These are phyloP conservation scores for Frankliniella fusca DNA, from an alignment of 2,888 invertebrate genomes.

Conservation along the genomic window DNA sequence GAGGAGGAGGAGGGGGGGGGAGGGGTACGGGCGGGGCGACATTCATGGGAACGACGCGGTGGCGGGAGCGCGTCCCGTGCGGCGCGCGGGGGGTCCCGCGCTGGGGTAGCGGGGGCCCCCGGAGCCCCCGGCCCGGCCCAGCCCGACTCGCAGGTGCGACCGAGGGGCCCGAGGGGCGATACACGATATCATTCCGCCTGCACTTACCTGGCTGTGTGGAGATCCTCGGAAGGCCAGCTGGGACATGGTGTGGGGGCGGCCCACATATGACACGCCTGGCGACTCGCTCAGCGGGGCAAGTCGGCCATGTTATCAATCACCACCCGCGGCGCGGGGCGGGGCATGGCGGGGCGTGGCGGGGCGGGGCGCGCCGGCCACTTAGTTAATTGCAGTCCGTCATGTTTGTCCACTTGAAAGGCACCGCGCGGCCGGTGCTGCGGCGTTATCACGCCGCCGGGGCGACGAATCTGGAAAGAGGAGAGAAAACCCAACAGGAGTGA, in stretches of 20 bases:
- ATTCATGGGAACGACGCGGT: slow-evolving; percentile 15
- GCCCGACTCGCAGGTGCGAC: not conserved
- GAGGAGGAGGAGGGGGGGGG: no score
- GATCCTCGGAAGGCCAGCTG: slow-evolving; percentile 64
- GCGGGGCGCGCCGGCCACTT: not conserved
- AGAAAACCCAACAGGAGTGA: not conserved
- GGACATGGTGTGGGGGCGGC: slow-evolving; percentile 61
- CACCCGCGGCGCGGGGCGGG: slow-evolving; percentile 38
- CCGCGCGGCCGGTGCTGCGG: not conserved
- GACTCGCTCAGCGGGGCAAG: slow-evolving; percentile 25
- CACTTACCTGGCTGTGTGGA: slow-evolving; percentile 59
- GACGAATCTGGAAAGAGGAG: slow-evolving; percentile 17
- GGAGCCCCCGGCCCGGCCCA: not conserved
- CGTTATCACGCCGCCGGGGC: not conserved
- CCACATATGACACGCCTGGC: slow-evolving; percentile 33
- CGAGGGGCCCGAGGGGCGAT: not conserved
- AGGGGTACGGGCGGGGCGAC: not conserved
- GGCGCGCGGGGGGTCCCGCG: not conserved
- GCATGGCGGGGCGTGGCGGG: slow-evolving; percentile 32
- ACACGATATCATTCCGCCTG: not conserved
- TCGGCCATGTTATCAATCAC: slow-evolving; percentile 16
- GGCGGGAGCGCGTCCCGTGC: slow-evolving; percentile 12
- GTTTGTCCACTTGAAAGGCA: slow-evolving; percentile 21
- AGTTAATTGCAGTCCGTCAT: slow-evolving; percentile 20
- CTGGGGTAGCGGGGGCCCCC: not conserved